Base-by-base conservation (phyloP, 2,113 vertebrate genomes). In the Nothoprocta perdicaria region DNA sequence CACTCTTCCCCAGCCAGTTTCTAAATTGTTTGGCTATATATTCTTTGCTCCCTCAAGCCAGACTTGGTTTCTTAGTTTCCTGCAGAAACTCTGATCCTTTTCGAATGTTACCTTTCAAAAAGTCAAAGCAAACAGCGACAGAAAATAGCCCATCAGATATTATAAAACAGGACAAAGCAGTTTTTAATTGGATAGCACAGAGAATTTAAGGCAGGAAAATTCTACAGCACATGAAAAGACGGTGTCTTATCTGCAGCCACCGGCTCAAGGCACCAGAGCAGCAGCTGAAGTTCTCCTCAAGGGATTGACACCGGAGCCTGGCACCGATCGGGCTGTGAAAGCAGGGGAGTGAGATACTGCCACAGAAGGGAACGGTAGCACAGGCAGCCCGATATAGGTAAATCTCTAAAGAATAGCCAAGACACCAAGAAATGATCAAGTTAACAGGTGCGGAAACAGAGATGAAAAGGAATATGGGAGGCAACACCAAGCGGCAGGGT, bases 141-240 rank as follows among this genome's bases (percentile, higher is more conserved):
- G 33, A n/a, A 85, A 82, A n/a, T 65, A 73, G 86, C 10, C 73
- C 7, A 63, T 2, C n/a, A 76, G n/a, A 53, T 41, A 67, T 45
- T 69, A 52, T n/a, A 77, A 83, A 92, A 45, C 16, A 75, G 50
- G 35, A 86, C 46, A 84, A 89, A 95, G 57, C 10, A 61, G 53
- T 23, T 94, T 87, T 94, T 66, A 65, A 79, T 22, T 52, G 40
- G 62, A 68, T 14, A 80, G 48, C 31, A n/a, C 22, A 65, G 23
- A 89, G 86, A 74, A 90, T 80, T 93, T 81, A 71, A 60, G 27
- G 71, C 4, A 83, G 50, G 80, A 94, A 75, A 93, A 72, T 84
- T 81, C 40, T 76, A 26, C 2, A 9, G 41, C 40, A 81, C 73
- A 84, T 81, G 77, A 76, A 79, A 77, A 89, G 52, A 67, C 27